Conservation (phyloP, 2,797 vertebrate species). For the Tolypeutes matacus region DNA sequence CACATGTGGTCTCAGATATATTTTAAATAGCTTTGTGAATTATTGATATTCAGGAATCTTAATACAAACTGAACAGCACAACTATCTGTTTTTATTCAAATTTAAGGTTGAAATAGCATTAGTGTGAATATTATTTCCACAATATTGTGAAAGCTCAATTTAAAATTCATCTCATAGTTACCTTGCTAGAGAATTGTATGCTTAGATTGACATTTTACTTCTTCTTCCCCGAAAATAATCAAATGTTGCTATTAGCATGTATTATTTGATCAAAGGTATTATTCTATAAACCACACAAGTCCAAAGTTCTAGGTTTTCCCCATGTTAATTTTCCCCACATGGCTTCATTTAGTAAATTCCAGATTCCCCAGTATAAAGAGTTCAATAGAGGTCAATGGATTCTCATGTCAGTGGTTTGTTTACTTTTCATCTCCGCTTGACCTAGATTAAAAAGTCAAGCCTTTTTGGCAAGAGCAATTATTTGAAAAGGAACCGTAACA, state of each 20-base stretch:
- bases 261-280: conserved; percentile 51
- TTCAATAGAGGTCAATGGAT: conserved; percentile 57
- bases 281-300: neutral
- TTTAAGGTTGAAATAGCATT: neutral
- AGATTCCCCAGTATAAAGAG: conserved; percentile 28
- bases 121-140: neutral
- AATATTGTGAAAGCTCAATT: conserved; percentile 36
- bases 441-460: conserved; percentile 67
- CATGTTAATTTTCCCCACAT: conserved; percentile 22
- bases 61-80: neutral
- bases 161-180: neutral
- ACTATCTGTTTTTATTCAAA: neutral
- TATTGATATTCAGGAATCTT: neutral
- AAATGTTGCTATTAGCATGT: conserved; percentile 14
- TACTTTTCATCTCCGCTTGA: conserved; percentile 68
- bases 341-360: conserved; percentile 49
- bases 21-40: conserved; percentile 33
- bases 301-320: conserved; percentile 36
- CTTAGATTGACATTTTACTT: neutral
- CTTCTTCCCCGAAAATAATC: conserved; percentile 58
- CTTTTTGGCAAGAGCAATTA: conserved; percentile 52
- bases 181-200: conserved; percentile 21
- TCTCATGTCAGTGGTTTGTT: conserved; percentile 62
- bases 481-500: conserved; percentile 36
- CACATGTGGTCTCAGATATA: neutral